Conservation (phyloP, 2,888 invertebrate species). For the Caradrina kadenii region DNA sequence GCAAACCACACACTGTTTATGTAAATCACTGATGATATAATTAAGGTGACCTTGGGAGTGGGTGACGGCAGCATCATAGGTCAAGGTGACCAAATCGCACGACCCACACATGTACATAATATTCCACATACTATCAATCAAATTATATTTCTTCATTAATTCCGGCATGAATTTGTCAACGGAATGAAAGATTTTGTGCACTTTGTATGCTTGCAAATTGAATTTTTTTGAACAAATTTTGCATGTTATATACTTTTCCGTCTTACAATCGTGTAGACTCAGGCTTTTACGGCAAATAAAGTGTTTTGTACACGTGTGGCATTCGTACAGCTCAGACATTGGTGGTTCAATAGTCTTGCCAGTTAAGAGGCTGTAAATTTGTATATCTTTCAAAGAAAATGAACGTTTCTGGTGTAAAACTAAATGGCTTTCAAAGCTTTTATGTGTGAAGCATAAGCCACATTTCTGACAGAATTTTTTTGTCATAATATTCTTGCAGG, state of each 20-base stretch:
- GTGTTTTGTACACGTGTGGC: slow-evolving; percentile 66
- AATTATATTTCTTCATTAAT: slow-evolving; percentile 73
- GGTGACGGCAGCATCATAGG: slow-evolving; percentile 75
- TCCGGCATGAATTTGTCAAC: slow-evolving; percentile 58
- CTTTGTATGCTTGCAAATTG: slow-evolving; percentile 59
- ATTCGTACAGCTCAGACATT: slow-evolving; percentile 63
- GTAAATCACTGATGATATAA: slow-evolving; percentile 51
- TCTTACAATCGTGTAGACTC: slow-evolving; percentile 60
- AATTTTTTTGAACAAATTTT: slow-evolving; percentile 67
- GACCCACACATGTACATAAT: slow-evolving; percentile 72
- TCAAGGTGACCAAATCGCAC: slow-evolving; percentile 71
- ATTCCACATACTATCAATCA: slow-evolving; percentile 74
- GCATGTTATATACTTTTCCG: slow-evolving; percentile 58
- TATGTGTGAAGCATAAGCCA: slow-evolving; percentile 62
- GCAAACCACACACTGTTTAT: slow-evolving; percentile 71
- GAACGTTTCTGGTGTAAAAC: slow-evolving; percentile 36
- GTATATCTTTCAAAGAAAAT: slow-evolving; percentile 63
- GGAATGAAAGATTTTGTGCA: slow-evolving; percentile 65
- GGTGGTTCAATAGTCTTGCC: slow-evolving; percentile 57
- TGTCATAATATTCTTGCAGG: slow-evolving; percentile 3
- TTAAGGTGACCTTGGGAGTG: slow-evolving; percentile 77
- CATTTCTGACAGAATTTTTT: slow-evolving; percentile 67
- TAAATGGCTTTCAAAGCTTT: slow-evolving; percentile 43
- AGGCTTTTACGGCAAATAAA: slow-evolving; percentile 48
- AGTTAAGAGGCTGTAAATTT: slow-evolving; percentile 61